Base-by-base conservation (phyloP, 1,140 invertebrate genomes). In the Leptestheria dahalacensis region DNA sequence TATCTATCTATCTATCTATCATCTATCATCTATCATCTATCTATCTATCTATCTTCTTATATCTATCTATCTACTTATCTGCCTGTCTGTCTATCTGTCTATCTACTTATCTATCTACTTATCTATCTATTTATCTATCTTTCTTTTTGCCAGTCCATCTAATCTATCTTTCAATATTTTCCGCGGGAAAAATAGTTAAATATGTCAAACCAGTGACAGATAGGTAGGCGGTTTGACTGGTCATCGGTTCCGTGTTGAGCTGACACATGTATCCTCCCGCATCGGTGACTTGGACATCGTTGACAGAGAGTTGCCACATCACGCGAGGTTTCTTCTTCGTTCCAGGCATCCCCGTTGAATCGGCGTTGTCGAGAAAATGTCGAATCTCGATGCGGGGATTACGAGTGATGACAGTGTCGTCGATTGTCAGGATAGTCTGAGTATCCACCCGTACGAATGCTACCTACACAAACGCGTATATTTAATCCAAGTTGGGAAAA, bases 361-460 rank as follows among this genome's bases (percentile, higher is more conserved):
- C 50, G 26, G 21, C 26, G 20, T 29, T 55, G 28, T 55, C 53
- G 53, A 29, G 21, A 15, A 33, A 55, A 55, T 55, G 53, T 9
- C 88, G 58, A 28, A 60, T 49, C 28, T 28, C 51, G 63, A 94
- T 88, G 56, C 91, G 77, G 66, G 88, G 82, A 73, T 91, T 91
- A 68, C 90, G 82, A 33, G 88, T 91, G 69, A 92, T 91, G n/a
- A 60, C 65, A 26, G 90, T 85, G 69, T 76, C 84, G 68, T 91
- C 87, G 69, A 93, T 91, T 28, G 89, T 91, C 58, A 93, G 74
- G 64, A 92, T 92, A 2, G 91, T 91, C 73, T 94, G 90, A 48
- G 90, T 93, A 73, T 94, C 90, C 59, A 92, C 87, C 62, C 87
- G 77, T 56, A 93, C 73, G 86, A 89, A 92, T 58, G 90, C 91